Evolutionary conservation across 2,888 invertebrate species (phyloP), one percentile per base, ranked within the genome.

Genomic region (Lagria hirta): DNA sequence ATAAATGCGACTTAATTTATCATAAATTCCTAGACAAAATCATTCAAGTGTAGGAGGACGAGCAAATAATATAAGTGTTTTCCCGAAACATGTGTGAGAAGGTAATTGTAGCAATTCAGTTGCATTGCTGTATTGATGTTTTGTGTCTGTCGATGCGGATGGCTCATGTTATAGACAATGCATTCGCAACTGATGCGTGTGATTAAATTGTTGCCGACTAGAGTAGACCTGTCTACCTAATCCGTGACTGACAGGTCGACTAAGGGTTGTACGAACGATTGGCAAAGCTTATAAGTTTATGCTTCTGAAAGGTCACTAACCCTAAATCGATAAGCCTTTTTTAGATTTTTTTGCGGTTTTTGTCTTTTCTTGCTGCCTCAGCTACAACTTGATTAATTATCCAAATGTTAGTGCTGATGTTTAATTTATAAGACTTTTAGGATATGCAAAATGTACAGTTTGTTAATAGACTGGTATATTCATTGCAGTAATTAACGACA

Each of bases 321-420:
- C 47, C 37, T 30, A 13, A 29, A 3, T 26, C 14, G 20, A 11
- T 26, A 32, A 41, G 41, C 32, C 41, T 21, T 6, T 24, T 13
- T 41, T 26, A n/a, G n/a, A n/a, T 43, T 32, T 23, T 41, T 21
- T 20, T 26, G 12, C 37, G 16, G 14, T 14, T 22, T 33, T 15
- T 11, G 22, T 17, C 33, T 18, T 33, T 41, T 30, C 38, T 30
- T 29, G n/a, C 38, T 21, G 14, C 23, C 5, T 20, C 18, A 26
- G 27, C 21, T 35, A 24, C 33, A 38, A 15, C 33, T 26, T 52
- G 52, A 58, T 58, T 57, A 58, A 58, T 58, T 51, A 53, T n/a
- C n/a, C n/a, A 42, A 50, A 59, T 55, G 57, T 61, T 57, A 57
- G 56, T 54, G 57, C 48, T 44, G 37, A 46, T 46, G 52, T 52